Conservation (phyloP, 2,888 invertebrate species). For the Marronus borbonicus region DNA sequence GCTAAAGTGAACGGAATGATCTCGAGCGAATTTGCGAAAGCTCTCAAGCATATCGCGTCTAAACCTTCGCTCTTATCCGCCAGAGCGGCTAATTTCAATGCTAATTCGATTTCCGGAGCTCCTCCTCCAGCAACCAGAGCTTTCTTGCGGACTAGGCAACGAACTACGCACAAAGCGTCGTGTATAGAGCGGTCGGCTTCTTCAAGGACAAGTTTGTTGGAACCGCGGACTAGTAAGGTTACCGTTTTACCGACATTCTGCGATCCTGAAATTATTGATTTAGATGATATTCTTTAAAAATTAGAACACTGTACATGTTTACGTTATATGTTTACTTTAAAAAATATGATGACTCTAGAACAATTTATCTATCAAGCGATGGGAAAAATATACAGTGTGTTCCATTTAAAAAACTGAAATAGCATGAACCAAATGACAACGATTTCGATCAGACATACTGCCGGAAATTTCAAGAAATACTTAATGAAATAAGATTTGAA, state of each 20-base stretch:
- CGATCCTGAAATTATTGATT: constrained; percentile 70
- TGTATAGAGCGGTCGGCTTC: constrained; percentile 88
- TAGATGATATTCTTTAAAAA: not conserved
- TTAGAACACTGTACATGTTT: not conserved
- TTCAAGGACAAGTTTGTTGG: constrained; percentile 86
- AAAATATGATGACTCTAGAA: too few relatives aligned
- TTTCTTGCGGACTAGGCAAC: constrained; percentile 95
- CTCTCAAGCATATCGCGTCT: constrained; percentile 95
- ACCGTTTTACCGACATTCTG: constrained; percentile 91
- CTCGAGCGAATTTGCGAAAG: constrained; percentile 96
- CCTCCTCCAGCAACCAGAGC: constrained; percentile 97
- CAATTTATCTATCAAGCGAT: too few relatives aligned
- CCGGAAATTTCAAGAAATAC: too few relatives aligned
- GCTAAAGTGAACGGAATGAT: constrained; percentile 93
- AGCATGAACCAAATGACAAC: too few relatives aligned
- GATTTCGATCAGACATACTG: too few relatives aligned
- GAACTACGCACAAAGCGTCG: constrained; percentile 91
- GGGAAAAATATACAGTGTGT: too few relatives aligned
- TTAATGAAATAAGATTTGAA: too few relatives aligned
- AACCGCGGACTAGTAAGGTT: constrained; percentile 91
- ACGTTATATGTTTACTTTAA: not conserved
- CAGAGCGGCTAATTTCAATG: constrained; percentile 85
- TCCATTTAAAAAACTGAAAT: too few relatives aligned
- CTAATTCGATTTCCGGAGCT: constrained; percentile 96
- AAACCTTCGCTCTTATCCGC: constrained; percentile 91